Conservation (phyloP, 2,113 vertebrate species). For the Cynopterus brachyotis region DNA sequence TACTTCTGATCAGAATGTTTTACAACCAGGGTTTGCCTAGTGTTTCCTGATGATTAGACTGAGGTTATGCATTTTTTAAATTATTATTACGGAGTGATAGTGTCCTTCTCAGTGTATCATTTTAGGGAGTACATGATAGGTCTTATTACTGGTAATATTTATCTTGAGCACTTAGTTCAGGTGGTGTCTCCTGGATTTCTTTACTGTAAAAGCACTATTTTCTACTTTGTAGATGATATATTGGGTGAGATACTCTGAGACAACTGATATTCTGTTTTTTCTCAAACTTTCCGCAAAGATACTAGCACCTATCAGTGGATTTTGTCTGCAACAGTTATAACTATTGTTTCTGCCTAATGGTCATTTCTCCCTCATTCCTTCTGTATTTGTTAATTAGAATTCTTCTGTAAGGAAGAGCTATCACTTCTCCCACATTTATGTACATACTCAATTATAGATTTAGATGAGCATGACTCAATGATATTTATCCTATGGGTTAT, state of each 20-base stretch:
- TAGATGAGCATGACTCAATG: not conserved
- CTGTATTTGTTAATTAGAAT: not conserved
- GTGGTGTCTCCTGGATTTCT: not conserved
- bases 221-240: not conserved
- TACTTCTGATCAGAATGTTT: not conserved
- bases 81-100: not conserved
- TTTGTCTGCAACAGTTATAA: not conserved
- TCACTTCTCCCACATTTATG: not conserved
- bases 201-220: not conserved
- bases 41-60: not conserved
- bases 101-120: not conserved
- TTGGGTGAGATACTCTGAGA: not conserved
- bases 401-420: not conserved
- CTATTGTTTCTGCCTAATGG: not conserved
- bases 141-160: not conserved
- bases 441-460: not conserved
- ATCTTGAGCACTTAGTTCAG: not conserved
- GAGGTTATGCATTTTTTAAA: not conserved
- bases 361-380: not conserved
- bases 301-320: not conserved
- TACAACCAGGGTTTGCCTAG: not conserved
- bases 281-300: not conserved
- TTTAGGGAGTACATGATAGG: not conserved
- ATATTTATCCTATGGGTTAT: not conserved
- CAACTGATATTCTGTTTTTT: not conserved